Evolutionary conservation across 2,888 invertebrate genomes (phyloP), one percentile per base, ranked within the genome.

Genomic region (Ichneumon xanthorius): DNA sequence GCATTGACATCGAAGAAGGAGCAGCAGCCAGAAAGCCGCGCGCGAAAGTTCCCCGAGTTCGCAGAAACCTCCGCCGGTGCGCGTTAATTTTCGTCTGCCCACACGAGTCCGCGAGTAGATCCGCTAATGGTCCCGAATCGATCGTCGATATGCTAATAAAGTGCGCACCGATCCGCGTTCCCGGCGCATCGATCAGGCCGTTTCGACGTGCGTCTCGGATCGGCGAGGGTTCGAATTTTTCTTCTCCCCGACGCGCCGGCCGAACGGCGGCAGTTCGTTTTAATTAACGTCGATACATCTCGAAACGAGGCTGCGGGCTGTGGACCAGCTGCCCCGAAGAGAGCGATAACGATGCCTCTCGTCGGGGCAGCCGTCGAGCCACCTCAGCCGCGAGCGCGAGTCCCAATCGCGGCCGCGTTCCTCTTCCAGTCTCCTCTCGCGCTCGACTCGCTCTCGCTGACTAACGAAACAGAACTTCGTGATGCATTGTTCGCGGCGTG

Each of bases 101-200:
- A 50, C 61, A 48, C 71, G 45, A n/a, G 37, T 19, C 16, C 7
- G 70, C 9, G 9, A 37, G 9, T 37, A 9, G 37, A 37, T 82
- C 80, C 84, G 84, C 86, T 88, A 88, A 88, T 88, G 86, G 87
- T 72, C 72, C 86, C 82, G 86, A 88, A 88, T 88, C 85, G 88
- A 88, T 88, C 82, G 63, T 73, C 37, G 87, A 89, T 89, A 89
- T 87, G 88, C 85, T 87, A 89, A 88, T 87, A 82, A 85, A 86
- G 81, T 86, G 82, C 82, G 80, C 40, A 65, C 50, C 71, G 53
- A 26, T 19, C 22, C 73, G 33, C 65, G 53, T 26, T 40, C 30
- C 53, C 33, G 22, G 37, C 48, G 63, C 22, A 53, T 67, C 26
- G 50, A 30, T 53, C 68, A 30, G 67, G 16, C 40, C 19, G 45